Percentiles rank a stretch among this genome's conserved stretches.
phyloP scores from a whole-genome alignment of 2,113 vertebrate species.

The Pagrus major region DNA sequence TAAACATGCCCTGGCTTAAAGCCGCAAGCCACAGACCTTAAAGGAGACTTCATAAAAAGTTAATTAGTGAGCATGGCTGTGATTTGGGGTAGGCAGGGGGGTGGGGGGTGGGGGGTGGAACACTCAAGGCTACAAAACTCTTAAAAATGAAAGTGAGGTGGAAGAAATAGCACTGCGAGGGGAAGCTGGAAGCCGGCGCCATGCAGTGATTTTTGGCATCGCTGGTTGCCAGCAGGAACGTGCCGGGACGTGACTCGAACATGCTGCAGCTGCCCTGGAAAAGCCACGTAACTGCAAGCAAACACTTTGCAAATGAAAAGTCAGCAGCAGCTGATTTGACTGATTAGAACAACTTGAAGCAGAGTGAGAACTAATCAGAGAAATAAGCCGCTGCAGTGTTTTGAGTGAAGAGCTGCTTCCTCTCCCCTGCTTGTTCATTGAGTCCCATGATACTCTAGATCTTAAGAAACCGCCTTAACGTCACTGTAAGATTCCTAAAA shows the following conservation, averaged over 20 bases:
- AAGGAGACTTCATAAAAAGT: slow-evolving; percentile 44
- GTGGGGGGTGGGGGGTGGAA: not conserved
- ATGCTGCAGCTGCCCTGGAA: not conserved
- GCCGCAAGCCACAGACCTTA: slow-evolving; percentile 52
- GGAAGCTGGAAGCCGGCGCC: slow-evolving; percentile 2
- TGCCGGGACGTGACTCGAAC: not conserved
- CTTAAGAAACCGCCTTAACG: not conserved
- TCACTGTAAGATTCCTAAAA: not conserved
- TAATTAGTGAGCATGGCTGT: slow-evolving; percentile 44
- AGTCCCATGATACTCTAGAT: not conserved
- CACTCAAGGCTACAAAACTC: slow-evolving; percentile 5
- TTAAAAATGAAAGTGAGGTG: slow-evolving; percentile 33
- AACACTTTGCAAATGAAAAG: slow-evolving; percentile 15
- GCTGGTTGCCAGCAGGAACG: not conserved
- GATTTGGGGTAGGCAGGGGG: not conserved
- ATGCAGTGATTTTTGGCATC: not conserved
- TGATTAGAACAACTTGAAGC: not conserved
- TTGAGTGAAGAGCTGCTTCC: not conserved
- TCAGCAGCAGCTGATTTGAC: slow-evolving; percentile 1
- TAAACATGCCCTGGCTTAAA: slow-evolving; percentile 49
- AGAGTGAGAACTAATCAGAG: not conserved
- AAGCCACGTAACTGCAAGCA: not conserved
- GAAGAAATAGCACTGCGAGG: slow-evolving; percentile 37
- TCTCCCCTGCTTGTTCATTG: not conserved
- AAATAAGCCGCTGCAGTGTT: slow-evolving; percentile 11